Conservation (phyloP, 2,113 vertebrate species). For the Engystomops pustulosus region DNA sequence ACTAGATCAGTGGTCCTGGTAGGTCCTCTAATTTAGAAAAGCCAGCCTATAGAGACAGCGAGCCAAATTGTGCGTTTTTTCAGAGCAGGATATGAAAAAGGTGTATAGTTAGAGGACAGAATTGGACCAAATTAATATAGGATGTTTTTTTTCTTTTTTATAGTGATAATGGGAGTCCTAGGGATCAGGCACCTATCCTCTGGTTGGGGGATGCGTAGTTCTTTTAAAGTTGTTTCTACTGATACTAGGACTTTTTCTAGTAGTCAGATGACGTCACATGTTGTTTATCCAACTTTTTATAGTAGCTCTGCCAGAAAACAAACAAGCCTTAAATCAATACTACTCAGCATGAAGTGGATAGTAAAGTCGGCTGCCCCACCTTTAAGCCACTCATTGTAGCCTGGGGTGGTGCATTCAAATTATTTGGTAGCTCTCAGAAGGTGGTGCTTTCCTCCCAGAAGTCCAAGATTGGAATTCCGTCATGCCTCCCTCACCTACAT, state of each 20-base stretch:
- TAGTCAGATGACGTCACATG: background rate
- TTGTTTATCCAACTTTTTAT: background rate
- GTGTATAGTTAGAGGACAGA: too few species aligned
- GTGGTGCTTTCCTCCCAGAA: slow-evolving; percentile 63
- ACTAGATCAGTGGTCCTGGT: too few species aligned
- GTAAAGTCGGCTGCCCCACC: slow-evolving; percentile 61
- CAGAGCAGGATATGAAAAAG: too few species aligned
- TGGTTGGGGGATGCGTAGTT: too few species aligned
- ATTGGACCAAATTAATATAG: too few species aligned
- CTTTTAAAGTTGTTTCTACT: too few species aligned
- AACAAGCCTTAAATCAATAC: slow-evolving; percentile 59
- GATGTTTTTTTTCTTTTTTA: too few species aligned
- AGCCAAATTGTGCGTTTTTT: too few species aligned
- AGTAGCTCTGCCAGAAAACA: background rate
- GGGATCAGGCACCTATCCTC: too few species aligned
- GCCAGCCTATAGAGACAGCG: too few species aligned
- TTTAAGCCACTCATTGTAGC: slow-evolving; percentile 66
- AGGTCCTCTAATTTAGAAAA: too few species aligned
- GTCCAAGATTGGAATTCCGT: slow-evolving; percentile 73
- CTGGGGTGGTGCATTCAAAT: slow-evolving; percentile 73
- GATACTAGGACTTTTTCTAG: background rate
- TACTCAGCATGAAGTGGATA: slow-evolving; percentile 68
- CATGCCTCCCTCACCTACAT: slow-evolving; percentile 70
- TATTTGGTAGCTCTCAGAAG: slow-evolving; percentile 61
- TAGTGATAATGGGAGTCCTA: too few species aligned